These are phyloP conservation scores for Samia ricini DNA, from an alignment of 1,140 invertebrate species.

Conservation along the genomic window DNA sequence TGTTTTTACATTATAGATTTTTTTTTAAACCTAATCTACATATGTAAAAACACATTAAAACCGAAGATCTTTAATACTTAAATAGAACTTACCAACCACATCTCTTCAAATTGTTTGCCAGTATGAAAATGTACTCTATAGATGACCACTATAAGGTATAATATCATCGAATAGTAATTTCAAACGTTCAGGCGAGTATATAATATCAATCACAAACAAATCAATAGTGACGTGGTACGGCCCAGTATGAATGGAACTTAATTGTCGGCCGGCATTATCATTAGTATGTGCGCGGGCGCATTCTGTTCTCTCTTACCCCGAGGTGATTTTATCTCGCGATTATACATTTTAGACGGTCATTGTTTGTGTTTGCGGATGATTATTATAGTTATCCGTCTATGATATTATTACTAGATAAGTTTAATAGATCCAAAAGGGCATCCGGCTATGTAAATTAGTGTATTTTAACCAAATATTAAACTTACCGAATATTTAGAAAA, in stretches of 20 bases:
- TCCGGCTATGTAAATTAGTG: neutral
- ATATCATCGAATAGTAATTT: neutral
- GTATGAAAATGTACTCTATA: neutral
- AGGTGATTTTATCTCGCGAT: conserved; percentile 44
- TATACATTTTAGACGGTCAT: conserved; percentile 40
- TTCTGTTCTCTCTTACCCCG: conserved; percentile 12
- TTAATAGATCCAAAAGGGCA: neutral
- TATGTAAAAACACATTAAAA: neutral
- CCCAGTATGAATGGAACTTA: conserved; percentile 56
- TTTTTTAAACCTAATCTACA: no score
- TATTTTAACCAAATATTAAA: no score
- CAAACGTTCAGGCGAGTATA: neutral
- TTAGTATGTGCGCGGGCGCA: conserved; percentile 42
- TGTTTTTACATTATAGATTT: no score
- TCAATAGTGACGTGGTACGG: conserved; percentile 54
- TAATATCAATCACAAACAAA: conserved; percentile 71
- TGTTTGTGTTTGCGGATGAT: conserved; percentile 13
- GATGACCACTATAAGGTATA: neutral
- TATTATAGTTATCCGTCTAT: neutral
- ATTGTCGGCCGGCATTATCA: conserved; percentile 57
- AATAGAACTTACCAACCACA: neutral
- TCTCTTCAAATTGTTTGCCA: neutral
- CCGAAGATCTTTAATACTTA: neutral
- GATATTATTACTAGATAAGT: neutral
- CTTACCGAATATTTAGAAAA: no score